Conservation (phyloP, 1,140 invertebrate species). For the Chionoecetes opilio region DNA sequence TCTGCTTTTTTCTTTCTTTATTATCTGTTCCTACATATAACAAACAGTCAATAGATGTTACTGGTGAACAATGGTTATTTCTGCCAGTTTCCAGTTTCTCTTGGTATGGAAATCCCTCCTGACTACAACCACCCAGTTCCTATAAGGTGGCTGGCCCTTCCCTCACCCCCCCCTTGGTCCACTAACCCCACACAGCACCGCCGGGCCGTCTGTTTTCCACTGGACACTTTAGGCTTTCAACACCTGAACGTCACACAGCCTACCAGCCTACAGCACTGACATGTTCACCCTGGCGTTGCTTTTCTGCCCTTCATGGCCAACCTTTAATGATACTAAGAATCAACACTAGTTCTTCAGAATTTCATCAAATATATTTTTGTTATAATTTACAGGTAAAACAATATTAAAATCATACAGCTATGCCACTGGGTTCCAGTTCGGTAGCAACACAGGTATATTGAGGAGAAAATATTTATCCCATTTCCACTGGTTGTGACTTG, state of each 20-base stretch:
- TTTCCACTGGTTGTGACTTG: conserved; percentile 68
- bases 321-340: conserved; percentile 63
- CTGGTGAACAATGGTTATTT: neutral
- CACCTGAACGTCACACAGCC: conserved; percentile 8
- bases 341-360: conserved; percentile 63
- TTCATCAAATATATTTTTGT: conserved; percentile 58
- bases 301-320: conserved; percentile 15
- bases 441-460: conserved; percentile 59
- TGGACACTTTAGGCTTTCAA: conserved; percentile 10
- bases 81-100: neutral
- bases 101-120: neutral
- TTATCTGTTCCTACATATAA: conserved; percentile 30
- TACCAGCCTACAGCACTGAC: neutral
- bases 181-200: conserved; percentile 60
- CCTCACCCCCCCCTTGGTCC: neutral
- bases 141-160: neutral
- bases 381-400: conserved; percentile 60
- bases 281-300: neutral
- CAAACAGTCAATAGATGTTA: conserved; percentile 12
- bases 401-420: conserved; percentile 74
- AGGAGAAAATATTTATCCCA: conserved; percentile 46
- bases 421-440: conserved; percentile 72
- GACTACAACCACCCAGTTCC: neutral
- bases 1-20: conserved; percentile 1
- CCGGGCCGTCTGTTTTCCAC: conserved; percentile 46